Percentiles rank a stretch among this genome's conserved stretches.
Conservation (phyloP, 2,797 vertebrate species). For the Spinus olivaceus region DNA sequence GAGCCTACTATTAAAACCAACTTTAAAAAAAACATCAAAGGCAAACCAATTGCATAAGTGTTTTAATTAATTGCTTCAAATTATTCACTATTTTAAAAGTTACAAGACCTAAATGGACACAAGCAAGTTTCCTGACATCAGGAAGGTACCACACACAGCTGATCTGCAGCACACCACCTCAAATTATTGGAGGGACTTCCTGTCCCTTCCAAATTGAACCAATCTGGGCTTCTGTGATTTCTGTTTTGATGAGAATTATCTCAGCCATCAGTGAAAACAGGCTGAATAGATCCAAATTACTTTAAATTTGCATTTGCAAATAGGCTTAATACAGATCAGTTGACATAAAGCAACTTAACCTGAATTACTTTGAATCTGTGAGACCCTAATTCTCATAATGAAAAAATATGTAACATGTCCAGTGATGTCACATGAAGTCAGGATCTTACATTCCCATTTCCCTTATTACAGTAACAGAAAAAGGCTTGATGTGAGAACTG, state of each 20-base stretch:
- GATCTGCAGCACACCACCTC: not conserved
- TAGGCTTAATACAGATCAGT: not conserved
- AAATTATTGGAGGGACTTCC: not conserved
- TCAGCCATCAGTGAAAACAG: not conserved
- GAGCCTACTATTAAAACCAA: not conserved
- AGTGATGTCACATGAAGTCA: not conserved
- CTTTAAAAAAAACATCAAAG: not conserved
- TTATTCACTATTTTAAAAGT: not conserved
- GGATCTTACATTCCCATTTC: not conserved
- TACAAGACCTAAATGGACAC: not conserved
- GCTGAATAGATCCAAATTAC: not conserved
- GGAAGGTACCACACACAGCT: accelerated
- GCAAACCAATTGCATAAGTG: not conserved
- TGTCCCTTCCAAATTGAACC: not conserved
- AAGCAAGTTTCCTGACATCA: not conserved
- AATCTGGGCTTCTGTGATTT: not conserved
- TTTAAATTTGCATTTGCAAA: not conserved
- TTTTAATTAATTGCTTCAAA: not conserved
- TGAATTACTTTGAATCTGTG: not conserved
- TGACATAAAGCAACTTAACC: not conserved
- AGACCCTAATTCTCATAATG: not conserved
- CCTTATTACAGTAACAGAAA: not conserved
- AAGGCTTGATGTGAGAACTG: not conserved
- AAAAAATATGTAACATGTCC: not conserved
- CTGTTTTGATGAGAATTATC: not conserved